Evolutionary conservation across 2,888 invertebrate species (phyloP).

Genomic region (Willowsia nigromaculata): DNA sequence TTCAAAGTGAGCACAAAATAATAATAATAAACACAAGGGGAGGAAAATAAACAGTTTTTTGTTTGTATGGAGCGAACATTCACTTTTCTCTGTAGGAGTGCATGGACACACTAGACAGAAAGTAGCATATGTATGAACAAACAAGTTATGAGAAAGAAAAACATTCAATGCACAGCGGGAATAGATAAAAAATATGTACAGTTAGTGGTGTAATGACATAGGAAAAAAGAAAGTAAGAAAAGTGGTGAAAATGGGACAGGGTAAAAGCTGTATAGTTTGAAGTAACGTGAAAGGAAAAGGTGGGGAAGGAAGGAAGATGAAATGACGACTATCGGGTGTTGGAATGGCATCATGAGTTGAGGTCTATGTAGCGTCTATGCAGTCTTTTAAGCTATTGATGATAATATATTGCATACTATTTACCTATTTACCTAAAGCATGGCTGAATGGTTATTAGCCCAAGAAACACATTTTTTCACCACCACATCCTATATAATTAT

Average conservation of each 20-base stretch:
- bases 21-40: not conserved
- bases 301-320: not conserved
- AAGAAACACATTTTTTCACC: not conserved
- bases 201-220: not conserved
- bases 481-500: not conserved
- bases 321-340: not conserved
- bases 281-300: not conserved
- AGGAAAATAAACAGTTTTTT: not conserved
- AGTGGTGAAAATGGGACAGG: not conserved
- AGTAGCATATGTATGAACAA: not conserved
- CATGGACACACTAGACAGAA: not conserved
- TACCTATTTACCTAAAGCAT: not conserved
- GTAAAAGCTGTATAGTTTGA: not conserved
- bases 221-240: not conserved
- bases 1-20: not conserved
- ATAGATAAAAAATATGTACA: not conserved
- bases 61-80: not conserved
- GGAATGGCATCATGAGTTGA: not conserved
- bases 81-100: not conserved
- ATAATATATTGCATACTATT: not conserved
- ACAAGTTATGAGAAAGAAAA: not conserved
- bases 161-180: constrained; percentile 17
- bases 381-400: not conserved
- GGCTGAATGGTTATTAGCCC: not conserved
- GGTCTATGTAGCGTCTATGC: not conserved